phyloP scores from a whole-genome alignment of 2,888 invertebrate species.

The Papilio elwesi region DNA sequence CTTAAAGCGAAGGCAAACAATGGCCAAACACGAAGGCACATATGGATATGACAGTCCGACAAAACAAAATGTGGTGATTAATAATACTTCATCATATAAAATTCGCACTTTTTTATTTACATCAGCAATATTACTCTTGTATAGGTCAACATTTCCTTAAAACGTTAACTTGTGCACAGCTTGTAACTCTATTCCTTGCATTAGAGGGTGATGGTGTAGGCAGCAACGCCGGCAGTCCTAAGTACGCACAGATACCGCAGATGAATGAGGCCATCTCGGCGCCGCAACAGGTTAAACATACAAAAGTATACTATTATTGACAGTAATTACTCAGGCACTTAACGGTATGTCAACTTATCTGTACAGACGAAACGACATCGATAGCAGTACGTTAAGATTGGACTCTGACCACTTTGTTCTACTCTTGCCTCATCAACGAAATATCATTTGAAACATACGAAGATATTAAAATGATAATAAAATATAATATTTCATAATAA shows the following conservation, averaged over 20 bases:
- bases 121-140: background rate
- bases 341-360: background rate
- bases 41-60: too few relatives aligned
- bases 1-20: too few relatives aligned
- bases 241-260: slow-evolving; percentile 69
- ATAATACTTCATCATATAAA: too few relatives aligned
- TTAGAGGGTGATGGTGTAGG: slow-evolving; percentile 75
- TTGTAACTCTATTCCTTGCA: slow-evolving; percentile 40
- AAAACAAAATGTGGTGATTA: too few relatives aligned
- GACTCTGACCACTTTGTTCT: too few relatives aligned
- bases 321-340: too few relatives aligned
- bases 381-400: background rate
- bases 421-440: too few relatives aligned
- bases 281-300: slow-evolving; percentile 60
- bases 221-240: slow-evolving; percentile 69
- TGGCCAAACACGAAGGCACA: too few relatives aligned
- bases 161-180: background rate
- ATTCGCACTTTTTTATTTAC: too few relatives aligned
- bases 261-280: slow-evolving; percentile 69
- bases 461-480: too few relatives aligned
- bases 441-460: too few relatives aligned
- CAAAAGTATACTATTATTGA: slow-evolving; percentile 10
- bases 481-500: too few relatives aligned
- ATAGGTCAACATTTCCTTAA: background rate
- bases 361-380: background rate